A percentile compares a stretch with the other conserved stretches of the same genome.
Evolutionary conservation across 1,140 invertebrate genomes (phyloP).

Genomic region (Zeugodacus cucurbitae): DNA sequence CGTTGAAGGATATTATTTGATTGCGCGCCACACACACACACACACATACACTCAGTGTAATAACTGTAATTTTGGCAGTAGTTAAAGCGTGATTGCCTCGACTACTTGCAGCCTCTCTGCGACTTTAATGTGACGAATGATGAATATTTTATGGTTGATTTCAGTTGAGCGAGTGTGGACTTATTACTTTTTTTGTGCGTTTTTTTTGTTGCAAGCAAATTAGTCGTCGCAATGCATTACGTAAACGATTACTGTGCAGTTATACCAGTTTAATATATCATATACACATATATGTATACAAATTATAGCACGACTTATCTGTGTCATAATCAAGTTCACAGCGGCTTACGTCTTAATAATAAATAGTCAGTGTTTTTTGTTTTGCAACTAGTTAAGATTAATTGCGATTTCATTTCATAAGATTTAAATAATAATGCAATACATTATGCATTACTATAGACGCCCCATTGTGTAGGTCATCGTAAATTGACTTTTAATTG

Average conservation of each 20-base stretch:
- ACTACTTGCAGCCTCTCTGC: neutral
- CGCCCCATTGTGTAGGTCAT: constrained; percentile 26
- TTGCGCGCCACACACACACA: neutral
- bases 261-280: neutral
- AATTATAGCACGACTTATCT: neutral
- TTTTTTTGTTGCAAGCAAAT: neutral
- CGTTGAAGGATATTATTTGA: constrained; percentile 36
- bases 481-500: constrained; percentile 32
- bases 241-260: neutral
- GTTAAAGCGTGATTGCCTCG: neutral
- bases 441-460: neutral
- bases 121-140: constrained; percentile 19
- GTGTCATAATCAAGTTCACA: constrained; percentile 13
- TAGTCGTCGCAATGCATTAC: neutral
- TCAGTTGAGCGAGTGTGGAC: neutral
- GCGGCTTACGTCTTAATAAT: neutral
- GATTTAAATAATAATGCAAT: neutral
- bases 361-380: neutral
- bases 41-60: neutral
- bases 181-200: neutral
- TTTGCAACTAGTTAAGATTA: neutral
- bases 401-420: neutral
- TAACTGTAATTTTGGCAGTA: neutral
- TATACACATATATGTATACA: neutral
- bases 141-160: constrained; percentile 36